Evolutionary conservation across 2,888 invertebrate genomes (phyloP).

Genomic region (Neoaliturus tenellus): DNA sequence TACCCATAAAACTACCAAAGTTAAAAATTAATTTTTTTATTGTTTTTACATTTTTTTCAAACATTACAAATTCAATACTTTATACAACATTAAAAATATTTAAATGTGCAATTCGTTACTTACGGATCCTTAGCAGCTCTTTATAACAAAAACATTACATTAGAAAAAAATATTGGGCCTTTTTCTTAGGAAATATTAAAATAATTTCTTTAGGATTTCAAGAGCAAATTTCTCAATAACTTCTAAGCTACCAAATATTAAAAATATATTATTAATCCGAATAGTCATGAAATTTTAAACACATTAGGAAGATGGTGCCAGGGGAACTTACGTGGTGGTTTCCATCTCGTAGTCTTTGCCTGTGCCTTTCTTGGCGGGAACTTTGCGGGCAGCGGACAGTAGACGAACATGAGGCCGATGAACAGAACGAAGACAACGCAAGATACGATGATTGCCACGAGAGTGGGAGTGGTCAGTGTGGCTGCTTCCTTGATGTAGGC

Average conservation of each 20-base stretch:
- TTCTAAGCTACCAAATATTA: not conserved
- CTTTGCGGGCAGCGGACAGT: slow-evolving; percentile 88
- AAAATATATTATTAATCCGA: no score
- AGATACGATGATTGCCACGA: slow-evolving; percentile 86
- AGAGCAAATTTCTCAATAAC: not conserved
- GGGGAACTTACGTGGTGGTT: slow-evolving; percentile 75
- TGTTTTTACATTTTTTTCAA: no score
- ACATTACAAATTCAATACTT: no score
- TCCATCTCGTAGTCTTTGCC: slow-evolving; percentile 96
- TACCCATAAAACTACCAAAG: no score
- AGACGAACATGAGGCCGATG: slow-evolving; percentile 84
- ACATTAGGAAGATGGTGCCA: not conserved
- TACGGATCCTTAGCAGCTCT: slow-evolving; percentile 1
- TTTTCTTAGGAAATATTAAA: slow-evolving; percentile 1
- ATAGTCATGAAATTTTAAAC: no score
- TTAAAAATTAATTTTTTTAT: no score
- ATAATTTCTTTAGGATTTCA: no score
- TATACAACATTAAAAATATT: no score
- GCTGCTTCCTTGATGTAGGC: slow-evolving; percentile 88
- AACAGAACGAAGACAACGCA: slow-evolving; percentile 88
- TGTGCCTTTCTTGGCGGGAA: slow-evolving; percentile 87
- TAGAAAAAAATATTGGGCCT: slow-evolving; percentile 53
- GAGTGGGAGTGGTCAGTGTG: slow-evolving; percentile 84
- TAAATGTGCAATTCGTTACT: no score
- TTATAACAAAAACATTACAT: not conserved